phyloP scores from a whole-genome alignment of 2,113 vertebrate genomes.

The Pangasianodon hypophthalmus region DNA sequence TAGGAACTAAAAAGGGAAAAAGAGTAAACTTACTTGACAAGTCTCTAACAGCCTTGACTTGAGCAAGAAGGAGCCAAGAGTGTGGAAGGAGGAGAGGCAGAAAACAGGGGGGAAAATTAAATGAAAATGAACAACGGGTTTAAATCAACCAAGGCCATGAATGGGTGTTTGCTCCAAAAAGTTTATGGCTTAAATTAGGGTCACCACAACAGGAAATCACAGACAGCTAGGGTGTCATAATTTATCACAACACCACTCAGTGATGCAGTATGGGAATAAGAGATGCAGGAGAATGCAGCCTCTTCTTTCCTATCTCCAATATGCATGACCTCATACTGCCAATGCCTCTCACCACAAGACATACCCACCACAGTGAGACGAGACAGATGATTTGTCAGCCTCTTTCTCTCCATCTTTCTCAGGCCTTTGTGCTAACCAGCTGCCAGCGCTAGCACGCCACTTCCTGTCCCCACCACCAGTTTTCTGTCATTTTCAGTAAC shows the following conservation, averaged over 20 bases:
- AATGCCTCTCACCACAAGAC: conserved; percentile 69
- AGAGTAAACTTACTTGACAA: background rate
- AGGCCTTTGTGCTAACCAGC: conserved; percentile 36
- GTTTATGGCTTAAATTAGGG: conserved; percentile 47
- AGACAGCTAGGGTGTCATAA: conserved; percentile 45
- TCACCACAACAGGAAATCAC: conserved; percentile 50
- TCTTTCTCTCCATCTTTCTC: conserved; percentile 42
- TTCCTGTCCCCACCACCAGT: conserved; percentile 58
- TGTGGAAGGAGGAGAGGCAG: background rate
- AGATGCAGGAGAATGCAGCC: conserved; percentile 42
- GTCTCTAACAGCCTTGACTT: background rate
- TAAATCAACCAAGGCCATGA: conserved; percentile 13
- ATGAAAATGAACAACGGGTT: background rate
- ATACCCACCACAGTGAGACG: conserved; percentile 53
- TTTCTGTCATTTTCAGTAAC: conserved; percentile 63
- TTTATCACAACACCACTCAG: conserved; percentile 51
- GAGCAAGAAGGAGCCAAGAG: background rate
- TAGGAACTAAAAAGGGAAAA: background rate
- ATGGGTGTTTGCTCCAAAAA: background rate
- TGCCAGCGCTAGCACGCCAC: conserved; percentile 41
- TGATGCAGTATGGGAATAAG: conserved; percentile 45
- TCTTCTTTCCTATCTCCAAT: conserved; percentile 27
- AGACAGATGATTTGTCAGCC: conserved; percentile 68
- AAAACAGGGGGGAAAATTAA: background rate
- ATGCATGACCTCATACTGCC: conserved; percentile 74